Evolutionary conservation across 2,113 vertebrate species (phyloP).

Genomic region (Octodon degus): DNA sequence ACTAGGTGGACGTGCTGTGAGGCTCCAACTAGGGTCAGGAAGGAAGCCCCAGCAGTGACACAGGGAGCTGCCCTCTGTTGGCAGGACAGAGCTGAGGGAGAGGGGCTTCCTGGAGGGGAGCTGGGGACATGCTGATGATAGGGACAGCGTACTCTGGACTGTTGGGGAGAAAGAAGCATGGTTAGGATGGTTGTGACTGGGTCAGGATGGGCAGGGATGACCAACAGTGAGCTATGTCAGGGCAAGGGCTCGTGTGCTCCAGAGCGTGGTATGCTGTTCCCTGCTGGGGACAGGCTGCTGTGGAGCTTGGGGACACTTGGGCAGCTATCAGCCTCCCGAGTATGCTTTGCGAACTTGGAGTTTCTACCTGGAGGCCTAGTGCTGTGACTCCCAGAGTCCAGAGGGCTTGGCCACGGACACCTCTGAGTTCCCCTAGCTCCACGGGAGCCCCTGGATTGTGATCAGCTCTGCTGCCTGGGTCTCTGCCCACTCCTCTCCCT

Average conservation of each 20-base stretch:
- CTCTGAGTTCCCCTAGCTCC: not conserved
- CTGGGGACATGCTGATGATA: not conserved
- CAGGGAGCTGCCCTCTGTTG: slow-evolving; percentile 2
- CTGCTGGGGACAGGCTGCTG: not conserved
- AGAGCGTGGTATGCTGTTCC: not conserved
- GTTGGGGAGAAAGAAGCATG: not conserved
- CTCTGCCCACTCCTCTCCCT: not conserved
- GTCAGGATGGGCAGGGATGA: not conserved
- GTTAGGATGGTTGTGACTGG: not conserved
- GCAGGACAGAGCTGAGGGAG: not conserved
- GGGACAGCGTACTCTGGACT: not conserved
- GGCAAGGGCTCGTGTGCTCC: not conserved
- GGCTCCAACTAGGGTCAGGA: not conserved
- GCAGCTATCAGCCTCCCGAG: not conserved
- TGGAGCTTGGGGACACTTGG: not conserved
- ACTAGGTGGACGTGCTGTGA: not conserved
- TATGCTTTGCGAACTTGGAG: not conserved
- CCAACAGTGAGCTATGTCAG: not conserved
- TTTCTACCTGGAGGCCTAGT: not conserved
- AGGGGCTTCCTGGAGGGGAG: not conserved
- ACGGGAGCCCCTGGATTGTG: not conserved
- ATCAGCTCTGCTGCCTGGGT: not conserved
- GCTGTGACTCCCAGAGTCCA: not conserved
- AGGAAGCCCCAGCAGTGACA: not conserved
- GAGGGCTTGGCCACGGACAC: not conserved